Base-by-base conservation (phyloP, 92 coral and sea anemone species). In the Muricea muricata region DNA sequence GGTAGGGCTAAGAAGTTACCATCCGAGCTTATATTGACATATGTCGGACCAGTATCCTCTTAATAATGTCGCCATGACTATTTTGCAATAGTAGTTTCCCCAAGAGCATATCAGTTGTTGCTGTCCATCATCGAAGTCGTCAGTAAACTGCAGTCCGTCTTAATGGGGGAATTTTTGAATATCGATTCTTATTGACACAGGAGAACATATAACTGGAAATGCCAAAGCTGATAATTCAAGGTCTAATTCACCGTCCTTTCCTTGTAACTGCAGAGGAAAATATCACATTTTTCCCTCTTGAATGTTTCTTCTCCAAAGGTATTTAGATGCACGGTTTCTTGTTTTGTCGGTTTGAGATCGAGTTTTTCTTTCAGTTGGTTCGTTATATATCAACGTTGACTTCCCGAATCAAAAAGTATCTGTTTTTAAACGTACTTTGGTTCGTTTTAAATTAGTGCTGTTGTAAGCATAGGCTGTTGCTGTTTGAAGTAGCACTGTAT, bases 181-280 rank as follows among this genome's bases (percentile, higher is more conserved):
- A 17, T 75, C 12, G 13, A 75, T 31, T 50, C 32, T 75, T 13
- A 25, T 26, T 31, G 65, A 18, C 35, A 91, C 61, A 10, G 93
- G 86, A 29, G 81, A 73, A 66, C 93, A 91, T 65, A 87, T 91
- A 12, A 78, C 72, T 50, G 89, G 89, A 52, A 84, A 80, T 63
- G 82, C 69, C 79, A 79, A 73, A 30, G 87, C 89, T 45, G 56
- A 52, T 13, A 52, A 18, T 20, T 90, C 71, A 24, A 87, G 25
- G 54, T 72, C 73, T 65, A 34, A 72, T 46, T 85, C 91, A 37
- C 77, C 83, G 63, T 75, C 79, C 45, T 72, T 31, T 66, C 45
- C 78, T 6, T 32, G 72, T 9, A 87, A 73, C 26, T 58, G 41
- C 26, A 87, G 65, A 21, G 65, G 61, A 78, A 86, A 7, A 84